Conservation (phyloP, 2,888 invertebrate species). For the Andrena fulva region DNA sequence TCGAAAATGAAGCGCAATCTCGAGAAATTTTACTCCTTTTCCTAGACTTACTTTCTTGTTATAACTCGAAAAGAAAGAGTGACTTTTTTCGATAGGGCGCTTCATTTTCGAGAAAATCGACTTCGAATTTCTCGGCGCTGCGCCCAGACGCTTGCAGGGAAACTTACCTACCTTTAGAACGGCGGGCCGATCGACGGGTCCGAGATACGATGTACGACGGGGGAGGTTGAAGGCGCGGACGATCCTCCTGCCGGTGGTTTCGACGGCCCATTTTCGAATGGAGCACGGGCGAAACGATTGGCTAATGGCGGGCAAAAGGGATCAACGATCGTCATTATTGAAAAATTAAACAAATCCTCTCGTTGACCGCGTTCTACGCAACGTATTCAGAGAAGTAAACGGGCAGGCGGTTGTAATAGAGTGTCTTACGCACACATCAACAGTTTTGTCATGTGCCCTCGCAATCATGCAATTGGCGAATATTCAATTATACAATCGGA, state of each 20-base stretch:
- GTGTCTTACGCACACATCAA: conserved; percentile 56
- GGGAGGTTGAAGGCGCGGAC: too few relatives aligned
- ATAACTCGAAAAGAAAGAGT: too few relatives aligned
- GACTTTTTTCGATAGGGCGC: too few relatives aligned
- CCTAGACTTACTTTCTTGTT: too few relatives aligned
- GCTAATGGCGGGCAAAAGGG: conserved; percentile 31
- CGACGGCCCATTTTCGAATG: conserved; percentile 7
- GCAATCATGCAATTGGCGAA: conserved; percentile 84
- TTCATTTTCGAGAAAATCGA: too few relatives aligned
- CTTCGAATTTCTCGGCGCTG: too few relatives aligned
- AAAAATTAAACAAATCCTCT: conserved; percentile 62
- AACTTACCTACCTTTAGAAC: too few relatives aligned
- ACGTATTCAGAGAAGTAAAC: conserved; percentile 52
- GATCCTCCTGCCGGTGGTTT: not conserved
- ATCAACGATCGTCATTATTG: conserved; percentile 55
- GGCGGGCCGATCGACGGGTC: too few relatives aligned
- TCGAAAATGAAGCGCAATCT: too few relatives aligned
- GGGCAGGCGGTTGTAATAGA: conserved; percentile 35
- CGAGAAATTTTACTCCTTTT: too few relatives aligned
- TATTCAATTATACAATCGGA: conserved; percentile 84
- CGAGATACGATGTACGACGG: too few relatives aligned
- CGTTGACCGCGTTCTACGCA: conserved; percentile 59
- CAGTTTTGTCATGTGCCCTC: conserved; percentile 80
- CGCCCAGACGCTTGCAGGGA: too few relatives aligned
- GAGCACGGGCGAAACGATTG: not conserved